A percentile compares a stretch with the other conserved stretches of the same genome.
Conservation (phyloP, 64 coral and sea anemone genomes). For the Montipora efflorescens region DNA sequence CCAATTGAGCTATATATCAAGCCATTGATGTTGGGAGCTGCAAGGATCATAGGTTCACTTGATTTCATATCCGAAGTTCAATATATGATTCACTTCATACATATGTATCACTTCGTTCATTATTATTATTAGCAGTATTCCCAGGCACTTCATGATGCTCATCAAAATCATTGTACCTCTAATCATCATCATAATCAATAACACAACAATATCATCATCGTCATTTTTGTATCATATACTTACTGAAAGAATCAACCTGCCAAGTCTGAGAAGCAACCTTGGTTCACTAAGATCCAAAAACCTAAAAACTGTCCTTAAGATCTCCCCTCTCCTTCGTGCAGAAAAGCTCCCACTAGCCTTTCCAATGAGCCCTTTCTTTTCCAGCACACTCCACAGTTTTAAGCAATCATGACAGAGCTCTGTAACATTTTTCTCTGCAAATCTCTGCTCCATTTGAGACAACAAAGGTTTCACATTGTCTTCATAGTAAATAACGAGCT, state of each 20-base stretch:
- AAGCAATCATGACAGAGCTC: slow-evolving; percentile 90
- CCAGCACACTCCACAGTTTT: slow-evolving; percentile 80
- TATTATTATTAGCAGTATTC: no score
- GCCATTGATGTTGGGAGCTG: no score
- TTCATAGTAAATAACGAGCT: slow-evolving; percentile 80
- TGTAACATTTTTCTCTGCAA: slow-evolving; percentile 62
- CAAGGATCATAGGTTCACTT: no score
- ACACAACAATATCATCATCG: neutral
- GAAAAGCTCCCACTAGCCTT: slow-evolving; percentile 87
- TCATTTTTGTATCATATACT: slow-evolving; percentile 23
- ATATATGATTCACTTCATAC: no score
- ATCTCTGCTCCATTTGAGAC: slow-evolving; percentile 78
- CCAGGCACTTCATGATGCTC: no score
- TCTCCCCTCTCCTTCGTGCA: slow-evolving; percentile 89
- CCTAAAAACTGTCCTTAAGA: slow-evolving; percentile 92
- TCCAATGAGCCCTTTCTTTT: slow-evolving; percentile 87
- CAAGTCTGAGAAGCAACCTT: slow-evolving; percentile 82
- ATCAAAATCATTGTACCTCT: no score
- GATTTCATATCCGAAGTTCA: no score
- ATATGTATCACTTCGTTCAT: no score
- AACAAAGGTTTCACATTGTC: slow-evolving; percentile 81
- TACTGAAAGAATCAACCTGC: slow-evolving; percentile 84
- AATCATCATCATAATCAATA: no score
- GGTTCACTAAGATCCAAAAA: slow-evolving; percentile 93
- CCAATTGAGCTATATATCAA: no score